Evolutionary conservation across 2,797 vertebrate species (phyloP).

Genomic region (Odontamblyopus lacepedii): DNA sequence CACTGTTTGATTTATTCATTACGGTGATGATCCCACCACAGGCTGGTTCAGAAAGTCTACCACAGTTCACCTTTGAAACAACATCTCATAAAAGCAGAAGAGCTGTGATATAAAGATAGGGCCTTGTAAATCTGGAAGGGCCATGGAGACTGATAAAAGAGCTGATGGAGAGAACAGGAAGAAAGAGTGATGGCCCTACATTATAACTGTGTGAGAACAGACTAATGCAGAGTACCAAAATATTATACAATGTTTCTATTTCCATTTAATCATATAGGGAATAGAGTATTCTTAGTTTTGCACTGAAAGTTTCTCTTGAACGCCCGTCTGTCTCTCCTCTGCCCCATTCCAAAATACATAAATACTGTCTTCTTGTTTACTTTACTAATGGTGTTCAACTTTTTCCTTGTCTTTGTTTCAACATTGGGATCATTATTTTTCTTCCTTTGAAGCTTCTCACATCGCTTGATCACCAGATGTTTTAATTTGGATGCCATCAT

Average conservation of each 20-base stretch:
- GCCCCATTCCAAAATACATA: neutral
- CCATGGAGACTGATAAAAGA: slow-evolving; percentile 26
- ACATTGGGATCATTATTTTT: slow-evolving; percentile 22
- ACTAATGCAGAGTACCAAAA: slow-evolving; percentile 2
- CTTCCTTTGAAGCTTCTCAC: slow-evolving; percentile 23
- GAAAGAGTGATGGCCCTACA: neutral
- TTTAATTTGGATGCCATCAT: slow-evolving; percentile 39
- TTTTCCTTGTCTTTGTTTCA: neutral
- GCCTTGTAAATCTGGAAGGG: slow-evolving; percentile 71
- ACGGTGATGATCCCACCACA: slow-evolving; percentile 75
- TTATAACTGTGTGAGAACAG: neutral
- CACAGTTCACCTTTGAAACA: slow-evolving; percentile 75
- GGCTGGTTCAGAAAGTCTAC: slow-evolving; percentile 72
- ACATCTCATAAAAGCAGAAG: slow-evolving; percentile 72
- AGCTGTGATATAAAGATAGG: slow-evolving; percentile 79
- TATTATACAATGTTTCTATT: slow-evolving; percentile 52
- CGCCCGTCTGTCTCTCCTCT: slow-evolving; percentile 10
- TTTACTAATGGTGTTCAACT: slow-evolving; percentile 1
- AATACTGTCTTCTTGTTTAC: slow-evolving; percentile 31
- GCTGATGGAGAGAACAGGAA: neutral
- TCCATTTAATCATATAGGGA: slow-evolving; percentile 48
- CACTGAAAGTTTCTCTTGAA: slow-evolving; percentile 41
- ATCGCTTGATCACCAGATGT: slow-evolving; percentile 54
- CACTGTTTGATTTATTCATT: slow-evolving; percentile 58
- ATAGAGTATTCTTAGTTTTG: slow-evolving; percentile 58